These are phyloP conservation scores for Fratercula arctica DNA, from an alignment of 2,797 vertebrate genomes.

Conservation along the genomic window DNA sequence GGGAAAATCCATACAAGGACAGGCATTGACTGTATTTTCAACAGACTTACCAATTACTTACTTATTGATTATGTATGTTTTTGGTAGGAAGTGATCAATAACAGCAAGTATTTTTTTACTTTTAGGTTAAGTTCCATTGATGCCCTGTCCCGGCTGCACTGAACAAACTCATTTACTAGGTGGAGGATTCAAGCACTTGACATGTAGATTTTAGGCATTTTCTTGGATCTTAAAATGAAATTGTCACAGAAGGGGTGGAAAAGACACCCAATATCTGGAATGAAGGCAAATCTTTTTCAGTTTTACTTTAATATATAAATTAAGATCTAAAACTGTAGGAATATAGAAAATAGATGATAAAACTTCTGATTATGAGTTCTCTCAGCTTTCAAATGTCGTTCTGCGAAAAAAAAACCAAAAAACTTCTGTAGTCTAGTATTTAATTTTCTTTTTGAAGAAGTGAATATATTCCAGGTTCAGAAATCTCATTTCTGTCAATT, in stretches of 20 bases:
- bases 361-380: neutral
- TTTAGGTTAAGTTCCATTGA: neutral
- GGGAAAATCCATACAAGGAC: neutral
- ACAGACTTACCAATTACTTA: constrained; percentile 2
- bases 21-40: neutral
- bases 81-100: neutral
- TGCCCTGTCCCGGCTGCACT: neutral
- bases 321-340: neutral
- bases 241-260: neutral
- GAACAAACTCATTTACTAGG: neutral
- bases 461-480: neutral
- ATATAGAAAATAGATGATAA: neutral
- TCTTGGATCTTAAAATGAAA: neutral
- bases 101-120: neutral
- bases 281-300: neutral
- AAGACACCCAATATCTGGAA: neutral
- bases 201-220: neutral
- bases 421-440: neutral
- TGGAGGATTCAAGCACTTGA: neutral
- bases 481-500: neutral
- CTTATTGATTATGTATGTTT: neutral
- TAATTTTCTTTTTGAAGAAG: neutral
- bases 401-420: neutral
- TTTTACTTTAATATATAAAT: neutral
- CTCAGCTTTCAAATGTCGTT: neutral